phyloP scores from a whole-genome alignment of 2,888 invertebrate genomes.

The Euphydryas editha region DNA sequence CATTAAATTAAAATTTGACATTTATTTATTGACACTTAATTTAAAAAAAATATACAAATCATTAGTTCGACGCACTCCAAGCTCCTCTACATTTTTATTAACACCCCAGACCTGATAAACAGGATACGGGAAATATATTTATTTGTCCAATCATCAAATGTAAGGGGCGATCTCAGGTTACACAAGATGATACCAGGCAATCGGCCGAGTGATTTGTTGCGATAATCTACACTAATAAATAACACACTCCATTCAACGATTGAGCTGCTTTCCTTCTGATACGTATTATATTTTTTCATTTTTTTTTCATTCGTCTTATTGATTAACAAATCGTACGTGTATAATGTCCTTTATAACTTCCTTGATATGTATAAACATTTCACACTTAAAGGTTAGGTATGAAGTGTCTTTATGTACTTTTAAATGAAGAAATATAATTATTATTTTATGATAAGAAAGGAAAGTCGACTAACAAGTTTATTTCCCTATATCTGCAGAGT shows the following conservation, averaged over 20 bases:
- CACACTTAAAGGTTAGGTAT: too few relatives aligned
- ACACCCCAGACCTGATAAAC: slow-evolving; percentile 81
- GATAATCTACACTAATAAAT: slow-evolving; percentile 81
- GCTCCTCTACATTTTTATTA: slow-evolving; percentile 81
- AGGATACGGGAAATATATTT: slow-evolving; percentile 83
- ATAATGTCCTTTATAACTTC: too few relatives aligned
- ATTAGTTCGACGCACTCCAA: slow-evolving; percentile 42
- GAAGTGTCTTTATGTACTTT: too few relatives aligned
- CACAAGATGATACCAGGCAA: slow-evolving; percentile 77
- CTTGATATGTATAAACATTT: too few relatives aligned
- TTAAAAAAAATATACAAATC: neutral
- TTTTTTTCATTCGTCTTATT: slow-evolving; percentile 26
- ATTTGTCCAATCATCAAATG: slow-evolving; percentile 83
- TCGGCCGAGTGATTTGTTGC: slow-evolving; percentile 78
- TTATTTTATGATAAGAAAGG: too few relatives aligned
- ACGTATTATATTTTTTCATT: slow-evolving; percentile 35
- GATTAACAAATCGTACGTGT: slow-evolving; percentile 27
- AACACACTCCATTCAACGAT: slow-evolving; percentile 74
- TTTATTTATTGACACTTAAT: neutral
- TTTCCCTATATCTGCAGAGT: too few relatives aligned
- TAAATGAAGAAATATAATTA: too few relatives aligned
- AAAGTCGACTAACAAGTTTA: too few relatives aligned
- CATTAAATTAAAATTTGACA: neutral
- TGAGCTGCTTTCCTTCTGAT: slow-evolving; percentile 75
- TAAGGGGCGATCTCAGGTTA: slow-evolving; percentile 82